A percentile compares a stretch with the other conserved stretches of the same genome.
These are phyloP conservation scores for Coracias cyanogaster DNA, from an alignment of 2,797 vertebrate genomes.

Conservation along the genomic window DNA sequence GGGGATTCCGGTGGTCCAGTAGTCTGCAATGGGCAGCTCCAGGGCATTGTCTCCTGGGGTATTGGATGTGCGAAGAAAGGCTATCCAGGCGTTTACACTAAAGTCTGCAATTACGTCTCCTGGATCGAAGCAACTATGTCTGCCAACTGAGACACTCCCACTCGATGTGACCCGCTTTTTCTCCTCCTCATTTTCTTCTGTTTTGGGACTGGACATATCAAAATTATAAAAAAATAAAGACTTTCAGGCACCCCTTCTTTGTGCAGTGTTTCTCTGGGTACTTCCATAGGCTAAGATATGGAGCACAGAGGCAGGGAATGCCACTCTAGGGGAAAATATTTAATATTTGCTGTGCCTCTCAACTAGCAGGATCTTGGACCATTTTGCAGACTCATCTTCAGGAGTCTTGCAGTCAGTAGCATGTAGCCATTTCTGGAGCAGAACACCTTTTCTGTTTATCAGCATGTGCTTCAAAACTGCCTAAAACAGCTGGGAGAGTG, in stretches of 20 bases:
- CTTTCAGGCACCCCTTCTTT: not conserved
- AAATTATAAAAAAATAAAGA: conserved; percentile 10
- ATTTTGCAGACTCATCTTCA: not conserved
- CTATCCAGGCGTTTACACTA: conserved; percentile 87
- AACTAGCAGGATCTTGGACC: not conserved
- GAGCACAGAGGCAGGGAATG: not conserved
- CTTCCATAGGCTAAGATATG: not conserved
- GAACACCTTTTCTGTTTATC: not conserved
- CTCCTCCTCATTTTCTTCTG: not conserved
- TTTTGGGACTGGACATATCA: not conserved
- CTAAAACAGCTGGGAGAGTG: not conserved
- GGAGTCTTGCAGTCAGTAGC: not conserved
- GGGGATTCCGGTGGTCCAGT: conserved; percentile 89
- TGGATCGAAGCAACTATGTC: conserved; percentile 84
- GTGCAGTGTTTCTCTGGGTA: not conserved
- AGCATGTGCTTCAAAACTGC: not conserved
- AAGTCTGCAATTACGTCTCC: conserved; percentile 84
- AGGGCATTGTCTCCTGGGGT: conserved; percentile 91
- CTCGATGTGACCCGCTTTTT: not conserved
- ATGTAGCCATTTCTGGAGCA: not conserved
- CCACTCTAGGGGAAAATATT: not conserved
- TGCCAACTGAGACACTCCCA: conserved; percentile 56
- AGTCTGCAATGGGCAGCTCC: conserved; percentile 83
- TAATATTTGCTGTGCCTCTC: not conserved
- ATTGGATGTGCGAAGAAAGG: conserved; percentile 80